Evolutionary conservation across 2,888 invertebrate genomes (phyloP), one percentile per base, ranked within the genome.

Genomic region (Heliconius erato): DNA sequence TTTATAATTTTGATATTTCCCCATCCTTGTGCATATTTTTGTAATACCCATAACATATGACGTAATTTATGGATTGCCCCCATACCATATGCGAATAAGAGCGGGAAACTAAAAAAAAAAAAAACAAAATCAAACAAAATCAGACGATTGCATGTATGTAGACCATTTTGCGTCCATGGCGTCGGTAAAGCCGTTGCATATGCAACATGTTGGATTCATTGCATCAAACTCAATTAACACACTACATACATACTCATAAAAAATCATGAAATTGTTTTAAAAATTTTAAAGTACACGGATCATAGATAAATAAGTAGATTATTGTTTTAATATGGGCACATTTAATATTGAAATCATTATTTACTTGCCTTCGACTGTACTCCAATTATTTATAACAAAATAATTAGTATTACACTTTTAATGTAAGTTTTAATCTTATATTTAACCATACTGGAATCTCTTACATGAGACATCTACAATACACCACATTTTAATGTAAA

Each of bases 111-210:
- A 4, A 16, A 49, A 49, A 49, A 49, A 11, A 23, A 23, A 7
- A n/a, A n/a, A n/a, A n/a, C n/a, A n/a, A n/a, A n/a, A n/a, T n/a
- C n/a, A n/a, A n/a, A 23, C 2, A 23, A 1, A n/a, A 59, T n/a
- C 7, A 71, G 12, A 71, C 2, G 71, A 44, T 72, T 26, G 14
- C 3, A 7, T 12, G 16, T 6, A 16, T 44, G 26, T 72, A 72
- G 7, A 16, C 44, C 71, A 72, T 72, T 71, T 71, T 5, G 71
- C 28, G 14, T 16, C 44, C 71, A 26, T 6, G 44, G n/a, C 44
- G n/a, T 16, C 44, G 0, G 40, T 68, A 72, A 85, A 83, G 81
- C 80, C 67, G 76, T 82, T 77, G 76, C 83, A n/a, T 68, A 54
- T 74, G 79, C 69, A 72, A 79, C 74, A 59, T 77, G 23, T 44